Percentiles rank a stretch among this genome's conserved stretches.
Conservation (phyloP, 2,113 vertebrate species). For the Lichenostomus cassidix region DNA sequence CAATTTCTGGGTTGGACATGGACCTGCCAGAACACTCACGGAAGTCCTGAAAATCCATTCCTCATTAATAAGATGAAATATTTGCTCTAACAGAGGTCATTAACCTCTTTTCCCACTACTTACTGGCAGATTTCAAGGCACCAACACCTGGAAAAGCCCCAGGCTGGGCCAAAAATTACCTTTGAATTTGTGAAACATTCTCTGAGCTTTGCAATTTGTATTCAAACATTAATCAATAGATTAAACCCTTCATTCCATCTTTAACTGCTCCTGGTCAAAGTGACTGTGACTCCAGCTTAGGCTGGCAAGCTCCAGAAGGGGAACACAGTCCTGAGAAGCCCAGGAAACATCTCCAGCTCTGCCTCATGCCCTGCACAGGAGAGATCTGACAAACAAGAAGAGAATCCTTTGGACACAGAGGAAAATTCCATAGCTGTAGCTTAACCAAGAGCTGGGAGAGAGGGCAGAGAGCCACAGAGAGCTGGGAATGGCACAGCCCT, state of each 20-base stretch:
- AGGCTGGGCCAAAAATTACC: background rate
- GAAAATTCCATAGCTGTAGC: background rate
- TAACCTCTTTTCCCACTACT: background rate
- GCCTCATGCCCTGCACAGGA: background rate
- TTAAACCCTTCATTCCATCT: background rate
- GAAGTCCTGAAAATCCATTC: background rate
- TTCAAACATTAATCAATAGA: background rate
- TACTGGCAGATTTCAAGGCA: background rate
- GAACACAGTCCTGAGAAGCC: background rate
- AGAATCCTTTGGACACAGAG: background rate
- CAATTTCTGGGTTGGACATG: background rate
- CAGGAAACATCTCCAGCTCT: background rate
- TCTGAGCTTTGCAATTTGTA: background rate
- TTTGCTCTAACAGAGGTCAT: background rate
- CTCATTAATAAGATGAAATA: background rate
- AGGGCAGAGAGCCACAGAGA: background rate
- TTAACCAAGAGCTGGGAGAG: background rate
- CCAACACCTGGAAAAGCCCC: background rate
- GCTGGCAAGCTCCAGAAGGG: background rate
- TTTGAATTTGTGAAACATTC: background rate
- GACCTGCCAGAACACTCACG: background rate
- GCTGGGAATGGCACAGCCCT: background rate
- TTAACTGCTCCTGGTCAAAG: background rate
- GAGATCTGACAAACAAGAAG: background rate
- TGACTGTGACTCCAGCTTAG: background rate